Evolutionary conservation across 2,113 vertebrate species (phyloP), one percentile per base, ranked within the genome.

Genomic region (Malurus elegans): DNA sequence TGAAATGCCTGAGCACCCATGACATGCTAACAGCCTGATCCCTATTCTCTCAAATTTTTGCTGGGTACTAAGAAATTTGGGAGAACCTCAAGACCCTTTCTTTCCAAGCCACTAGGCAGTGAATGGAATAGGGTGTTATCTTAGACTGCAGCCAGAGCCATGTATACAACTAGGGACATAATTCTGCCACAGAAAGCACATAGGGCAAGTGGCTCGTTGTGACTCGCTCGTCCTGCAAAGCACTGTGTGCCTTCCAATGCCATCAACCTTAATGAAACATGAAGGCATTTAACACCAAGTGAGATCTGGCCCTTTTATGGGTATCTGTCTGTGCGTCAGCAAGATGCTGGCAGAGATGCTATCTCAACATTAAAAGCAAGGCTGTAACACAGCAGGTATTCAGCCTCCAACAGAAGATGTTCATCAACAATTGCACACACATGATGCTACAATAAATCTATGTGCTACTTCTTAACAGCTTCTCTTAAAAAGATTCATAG

Each of bases 401-500:
- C 96, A 95, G 94, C 75, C 69, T 94, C 88, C 82, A 76, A 92
- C 82, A 93, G 94, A 95, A 96, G 93, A 97, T 80, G 90, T 93
- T 97, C 95, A 96, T 97, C 95, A 96, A 92, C 92, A 92, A 92
- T 84, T 96, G 96, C 95, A 79, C 86, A 86, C 95, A 93, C 88
- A 95, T 96, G 95, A 97, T 74, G 82, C 94, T 92, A 92, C 88
- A 92, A 95, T 97, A 96, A 96, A 97, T 97, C 95, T 69, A 36
- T 42, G 88, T 92, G 95, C 72, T 88, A 86, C 92, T 8, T 91
- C 88, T 84, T 96, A 96, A 94, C 88, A 92, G 95, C 92, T 93
- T 95, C 95, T 94, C 93, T 95, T 97, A 93, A 95, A 96, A 92
- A 94, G 96, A 97, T 94, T 95, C 96, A 96, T 58, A 64, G 95